Evolutionary conservation across 2,113 vertebrate species (phyloP), one percentile per base, ranked within the genome.

Genomic region (Anguilla rostrata): DNA sequence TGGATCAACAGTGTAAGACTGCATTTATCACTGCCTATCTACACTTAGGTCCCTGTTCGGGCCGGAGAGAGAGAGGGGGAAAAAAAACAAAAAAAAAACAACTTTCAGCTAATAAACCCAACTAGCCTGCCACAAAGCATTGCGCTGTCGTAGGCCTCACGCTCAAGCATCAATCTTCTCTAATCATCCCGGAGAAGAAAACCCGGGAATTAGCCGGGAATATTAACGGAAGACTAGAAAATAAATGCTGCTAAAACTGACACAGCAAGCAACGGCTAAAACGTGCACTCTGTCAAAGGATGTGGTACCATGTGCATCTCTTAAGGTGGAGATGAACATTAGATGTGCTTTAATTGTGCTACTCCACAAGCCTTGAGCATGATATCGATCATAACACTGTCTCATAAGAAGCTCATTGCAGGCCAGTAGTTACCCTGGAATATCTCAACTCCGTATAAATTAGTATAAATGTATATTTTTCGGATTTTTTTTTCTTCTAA

Each of bases 51-150:
- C 84, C 87, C 87, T 86, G 82, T 88, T 86, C 91, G 88, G 87
- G 90, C 84, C 83, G 85, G 34, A 34, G 34, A 34, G 34, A 34
- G 34, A 34, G 34, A 34, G 34, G 34, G 34, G 34, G 34, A 34
- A 34, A 34, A 34, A 34, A 34, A 34, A 34, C 0, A 81, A 89
- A 93, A 92, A 93, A 95, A 95, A 93, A 95, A 95, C 94, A 94
- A 93, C 91, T 94, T 93, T 93, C 91, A 90, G 93, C 95, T 95
- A 95, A 95, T 95, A 95, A 95, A 95, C 92, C 93, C 92, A 92
- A 94, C 92, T 92, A 93, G 94, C 88, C 90, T 92, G 92, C 93
- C 91, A 93, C 92, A 91, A 94, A 90, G 90, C 94, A 94, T 94
- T 94, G 93, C 90, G 87, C 91, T 94, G 93, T 93, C 93, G 94